Evolutionary conservation across 2,888 invertebrate species (phyloP).

Genomic region (Dynastes maya): DNA sequence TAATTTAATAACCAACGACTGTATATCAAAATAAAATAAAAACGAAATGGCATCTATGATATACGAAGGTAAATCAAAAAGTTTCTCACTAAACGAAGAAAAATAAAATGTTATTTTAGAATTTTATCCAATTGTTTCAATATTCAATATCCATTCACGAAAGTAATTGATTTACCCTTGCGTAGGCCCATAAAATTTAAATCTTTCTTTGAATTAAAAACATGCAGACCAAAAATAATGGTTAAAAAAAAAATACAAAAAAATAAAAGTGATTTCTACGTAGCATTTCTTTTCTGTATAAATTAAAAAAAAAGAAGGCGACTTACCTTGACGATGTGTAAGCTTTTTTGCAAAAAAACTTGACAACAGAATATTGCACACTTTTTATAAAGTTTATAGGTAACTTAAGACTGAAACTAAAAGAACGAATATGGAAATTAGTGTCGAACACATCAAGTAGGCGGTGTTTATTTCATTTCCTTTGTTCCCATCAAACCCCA

Average conservation of each 20-base stretch:
- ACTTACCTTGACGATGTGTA: conserved; percentile 44
- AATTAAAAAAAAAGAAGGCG: conserved; percentile 42
- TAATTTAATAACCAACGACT: too few species aligned
- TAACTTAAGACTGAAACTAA: conserved; percentile 72
- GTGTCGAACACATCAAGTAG: conserved; percentile 55
- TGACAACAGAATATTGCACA: conserved; percentile 62
- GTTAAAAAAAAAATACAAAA: neutral
- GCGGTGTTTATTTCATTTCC: neutral
- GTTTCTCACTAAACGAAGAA: too few species aligned
- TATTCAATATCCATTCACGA: too few species aligned
- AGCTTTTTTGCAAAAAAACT: conserved; percentile 52
- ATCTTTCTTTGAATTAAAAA: neutral
- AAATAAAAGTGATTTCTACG: neutral
- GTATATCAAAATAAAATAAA: too few species aligned
- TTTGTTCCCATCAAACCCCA: neutral
- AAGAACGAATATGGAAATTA: conserved; percentile 65
- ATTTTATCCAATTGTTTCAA: too few species aligned
- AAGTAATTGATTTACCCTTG: too few species aligned
- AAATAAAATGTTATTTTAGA: too few species aligned
- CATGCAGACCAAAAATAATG: neutral
- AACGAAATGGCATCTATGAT: too few species aligned
- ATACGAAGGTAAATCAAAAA: too few species aligned
- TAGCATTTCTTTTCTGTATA: neutral
- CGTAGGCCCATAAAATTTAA: neutral
- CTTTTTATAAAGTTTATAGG: conserved; percentile 63